These are phyloP conservation scores for Calosoma granatense DNA, from an alignment of 1,140 invertebrate genomes.

Conservation along the genomic window DNA sequence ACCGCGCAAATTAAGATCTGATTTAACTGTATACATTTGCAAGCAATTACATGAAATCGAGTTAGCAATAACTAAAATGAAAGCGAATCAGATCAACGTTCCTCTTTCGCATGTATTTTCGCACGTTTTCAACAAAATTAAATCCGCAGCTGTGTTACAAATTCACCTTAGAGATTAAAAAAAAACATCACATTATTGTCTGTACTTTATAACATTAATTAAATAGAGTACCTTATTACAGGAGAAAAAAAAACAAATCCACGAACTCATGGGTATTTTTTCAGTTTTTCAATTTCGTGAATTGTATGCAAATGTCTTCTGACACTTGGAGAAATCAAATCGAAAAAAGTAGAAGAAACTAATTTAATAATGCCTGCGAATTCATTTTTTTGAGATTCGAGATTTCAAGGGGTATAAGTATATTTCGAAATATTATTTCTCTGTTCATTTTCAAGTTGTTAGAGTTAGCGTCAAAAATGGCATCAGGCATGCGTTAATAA, in stretches of 20 bases:
- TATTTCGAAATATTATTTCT: neutral
- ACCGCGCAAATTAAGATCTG: no score
- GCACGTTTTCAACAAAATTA: neutral
- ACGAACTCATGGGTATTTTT: neutral
- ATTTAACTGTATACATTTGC: neutral
- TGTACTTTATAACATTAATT: no score
- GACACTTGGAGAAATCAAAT: neutral
- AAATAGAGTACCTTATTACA: no score
- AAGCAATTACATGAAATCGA: neutral
- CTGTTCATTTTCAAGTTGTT: neutral
- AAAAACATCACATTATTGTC: no score
- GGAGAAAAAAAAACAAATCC: no score
- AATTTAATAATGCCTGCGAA: neutral
- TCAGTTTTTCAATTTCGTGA: neutral
- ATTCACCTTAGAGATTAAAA: no score
- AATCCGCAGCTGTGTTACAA: no score
- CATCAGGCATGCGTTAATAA: neutral
- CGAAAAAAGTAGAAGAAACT: neutral
- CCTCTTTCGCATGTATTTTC: neutral
- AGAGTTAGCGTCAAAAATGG: neutral
- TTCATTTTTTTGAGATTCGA: neutral
- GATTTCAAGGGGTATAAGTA: neutral
- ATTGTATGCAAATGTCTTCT: neutral
- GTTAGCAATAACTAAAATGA: neutral
- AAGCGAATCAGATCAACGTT: neutral